Evolutionary conservation across 2,797 vertebrate genomes (phyloP).

Genomic region (Enoplosus armatus): DNA sequence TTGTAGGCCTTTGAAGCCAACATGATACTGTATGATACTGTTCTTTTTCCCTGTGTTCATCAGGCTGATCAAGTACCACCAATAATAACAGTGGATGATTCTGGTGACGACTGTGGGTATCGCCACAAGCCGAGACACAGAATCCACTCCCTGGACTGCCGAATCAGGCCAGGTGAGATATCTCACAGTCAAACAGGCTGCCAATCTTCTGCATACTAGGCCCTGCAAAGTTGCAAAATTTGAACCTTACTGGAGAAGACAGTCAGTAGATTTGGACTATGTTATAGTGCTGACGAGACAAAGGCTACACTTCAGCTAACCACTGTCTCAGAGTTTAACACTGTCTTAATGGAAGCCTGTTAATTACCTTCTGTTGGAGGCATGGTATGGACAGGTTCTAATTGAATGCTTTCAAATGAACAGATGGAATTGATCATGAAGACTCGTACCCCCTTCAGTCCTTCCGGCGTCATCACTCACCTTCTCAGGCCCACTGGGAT

Average conservation of each 20-base stretch:
- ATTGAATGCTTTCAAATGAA: conserved; percentile 18
- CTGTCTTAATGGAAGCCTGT: not conserved
- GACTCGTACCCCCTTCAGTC: conserved; percentile 84
- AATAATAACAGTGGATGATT: conserved; percentile 86
- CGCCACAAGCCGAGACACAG: conserved; percentile 77
- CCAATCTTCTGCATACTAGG: not conserved
- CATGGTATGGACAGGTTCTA: not conserved
- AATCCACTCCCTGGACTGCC: conserved; percentile 83
- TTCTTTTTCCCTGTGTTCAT: conserved; percentile 46
- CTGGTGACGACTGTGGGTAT: conserved; percentile 82
- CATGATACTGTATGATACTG: not conserved
- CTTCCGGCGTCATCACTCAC: conserved; percentile 76
- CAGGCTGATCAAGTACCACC: conserved; percentile 89
- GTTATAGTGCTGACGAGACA: too few species aligned
- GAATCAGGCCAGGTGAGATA: conserved; percentile 89
- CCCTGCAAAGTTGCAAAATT: not conserved
- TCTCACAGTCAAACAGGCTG: not conserved
- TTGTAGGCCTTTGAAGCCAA: not conserved
- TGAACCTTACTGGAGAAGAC: too few species aligned
- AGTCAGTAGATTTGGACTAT: too few species aligned
- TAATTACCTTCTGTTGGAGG: not conserved
- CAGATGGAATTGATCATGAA: conserved; percentile 87
- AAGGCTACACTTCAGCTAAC: too few species aligned
- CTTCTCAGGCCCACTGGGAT: conserved; percentile 80
- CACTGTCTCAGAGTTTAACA: too few species aligned